Evolutionary conservation across 2,888 invertebrate genomes (phyloP), one percentile per base, ranked within the genome.

Genomic region (Macaria notata): DNA sequence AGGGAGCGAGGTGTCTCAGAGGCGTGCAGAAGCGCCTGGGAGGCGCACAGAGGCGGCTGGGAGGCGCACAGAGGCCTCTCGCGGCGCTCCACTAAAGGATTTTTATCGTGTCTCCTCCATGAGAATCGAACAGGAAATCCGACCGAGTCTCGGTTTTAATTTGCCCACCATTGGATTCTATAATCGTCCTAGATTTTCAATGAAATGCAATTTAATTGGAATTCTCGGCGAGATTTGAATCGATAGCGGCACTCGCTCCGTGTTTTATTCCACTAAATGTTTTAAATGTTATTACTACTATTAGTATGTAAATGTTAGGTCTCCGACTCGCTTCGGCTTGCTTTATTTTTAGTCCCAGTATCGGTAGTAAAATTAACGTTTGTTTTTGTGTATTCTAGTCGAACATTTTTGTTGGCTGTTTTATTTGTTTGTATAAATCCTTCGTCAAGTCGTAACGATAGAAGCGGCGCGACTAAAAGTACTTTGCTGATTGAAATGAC

Each of bases 191-290:
- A 86, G 87, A 86, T 88, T 86, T 70, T 85, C 83, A 83, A 83
- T 86, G 83, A 86, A 78, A 87, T 84, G 85, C 86, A 83, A 83
- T 86, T 87, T 86, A 87, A 88, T 85, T 84, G 84, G 79, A 86
- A 84, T 87, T 83, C 84, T 76, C 68, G 69, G 63, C 71, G 73
- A 74, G 73, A 79, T 81, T 79, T 75, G 75, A 81, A 81, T 79
- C 75, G 81, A 81, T 78, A 76, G 72, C 75, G 76, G 75, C 76
- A 74, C 70, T 78, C 74, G 74, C 72, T 73, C 46, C 52, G 52
- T 62, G 44, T 60, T 54, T 53, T 52, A 52, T 57, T 36, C 46
- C 54, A 56, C 51, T 59, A 36, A 52, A 56, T 58, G 49, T 33
- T 61, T 56, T 59, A 46, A 52, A 49, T 59, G 31, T 49, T 52